These are phyloP conservation scores for Globodera ellingtonae DNA, from an alignment of 1,140 invertebrate species.

Conservation along the genomic window DNA sequence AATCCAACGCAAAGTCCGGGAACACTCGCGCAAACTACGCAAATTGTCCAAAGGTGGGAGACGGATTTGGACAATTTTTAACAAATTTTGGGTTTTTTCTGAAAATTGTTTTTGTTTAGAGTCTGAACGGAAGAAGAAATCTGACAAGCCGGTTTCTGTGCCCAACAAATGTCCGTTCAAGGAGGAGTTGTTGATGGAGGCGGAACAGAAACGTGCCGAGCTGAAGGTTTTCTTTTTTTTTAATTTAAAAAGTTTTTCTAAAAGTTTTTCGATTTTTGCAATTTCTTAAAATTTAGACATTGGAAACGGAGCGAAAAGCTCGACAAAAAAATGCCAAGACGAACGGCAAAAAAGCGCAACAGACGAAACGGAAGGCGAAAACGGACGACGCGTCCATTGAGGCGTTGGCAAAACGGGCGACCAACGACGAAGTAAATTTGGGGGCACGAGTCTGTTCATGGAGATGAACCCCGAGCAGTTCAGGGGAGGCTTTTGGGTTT, in stretches of 20 bases:
- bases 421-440: not conserved
- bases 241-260: conserved; percentile 24
- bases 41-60: conserved; percentile 57
- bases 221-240: conserved; percentile 37
- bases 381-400: not conserved
- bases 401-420: not conserved
- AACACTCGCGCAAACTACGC: conserved; percentile 66
- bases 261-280: conserved; percentile 4
- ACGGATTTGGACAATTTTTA: not conserved
- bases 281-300: conserved; percentile 28
- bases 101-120: conserved; percentile 1
- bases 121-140: conserved; percentile 22
- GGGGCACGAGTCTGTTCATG: too few relatives aligned
- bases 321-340: not conserved
- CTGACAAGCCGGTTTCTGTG: conserved; percentile 64
- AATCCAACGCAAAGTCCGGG: conserved; percentile 66
- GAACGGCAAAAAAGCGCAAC: not conserved
- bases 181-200: conserved; percentile 66
- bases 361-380: not conserved
- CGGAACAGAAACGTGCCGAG: conserved; percentile 60
- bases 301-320: conserved; percentile 20
- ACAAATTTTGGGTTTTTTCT: not conserved
- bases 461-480: too few relatives aligned
- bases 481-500: too few relatives aligned
- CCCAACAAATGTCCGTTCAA: conserved; percentile 68